phyloP scores from a whole-genome alignment of 2,797 vertebrate genomes.

The Amblyopsis hoosieri region DNA sequence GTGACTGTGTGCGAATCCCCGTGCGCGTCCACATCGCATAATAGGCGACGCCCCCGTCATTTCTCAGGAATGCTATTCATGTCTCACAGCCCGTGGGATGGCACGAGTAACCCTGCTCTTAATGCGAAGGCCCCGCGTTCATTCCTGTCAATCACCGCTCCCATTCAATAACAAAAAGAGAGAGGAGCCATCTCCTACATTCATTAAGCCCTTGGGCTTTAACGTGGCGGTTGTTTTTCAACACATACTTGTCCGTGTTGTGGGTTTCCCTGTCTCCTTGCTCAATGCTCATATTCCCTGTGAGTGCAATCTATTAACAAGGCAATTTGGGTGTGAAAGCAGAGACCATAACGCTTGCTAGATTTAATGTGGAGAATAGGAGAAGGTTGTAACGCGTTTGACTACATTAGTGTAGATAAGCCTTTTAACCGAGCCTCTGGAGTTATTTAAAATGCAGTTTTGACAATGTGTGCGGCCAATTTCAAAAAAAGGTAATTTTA shows the following conservation, averaged over 20 bases:
- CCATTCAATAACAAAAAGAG: slow-evolving; percentile 11
- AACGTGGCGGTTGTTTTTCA: background rate
- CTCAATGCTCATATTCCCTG: background rate
- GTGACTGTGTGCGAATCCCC: slow-evolving; percentile 6
- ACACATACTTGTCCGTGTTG: background rate
- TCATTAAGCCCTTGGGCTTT: background rate
- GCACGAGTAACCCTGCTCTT: slow-evolving; percentile 27
- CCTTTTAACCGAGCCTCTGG: slow-evolving; percentile 3
- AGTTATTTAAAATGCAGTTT: background rate
- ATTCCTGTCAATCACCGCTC: slow-evolving; percentile 9
- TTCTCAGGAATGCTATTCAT: slow-evolving; percentile 62
- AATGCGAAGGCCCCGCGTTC: slow-evolving; percentile 10
- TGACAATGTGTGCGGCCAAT: background rate
- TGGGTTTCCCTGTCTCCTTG: background rate
- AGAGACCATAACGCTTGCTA: background rate
- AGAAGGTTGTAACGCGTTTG: background rate
- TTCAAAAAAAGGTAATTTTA: background rate
- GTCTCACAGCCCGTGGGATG: slow-evolving; percentile 8
- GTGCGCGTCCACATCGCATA: slow-evolving; percentile 33
- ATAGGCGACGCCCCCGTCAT: slow-evolving; percentile 27
- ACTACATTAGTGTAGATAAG: background rate
- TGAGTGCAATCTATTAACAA: slow-evolving; percentile 1
- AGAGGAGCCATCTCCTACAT: slow-evolving; percentile 23
- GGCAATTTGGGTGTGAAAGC: slow-evolving; percentile 10
- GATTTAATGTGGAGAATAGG: background rate